Conservation (phyloP, 2,888 invertebrate species). For the Pyrgus malvae region DNA sequence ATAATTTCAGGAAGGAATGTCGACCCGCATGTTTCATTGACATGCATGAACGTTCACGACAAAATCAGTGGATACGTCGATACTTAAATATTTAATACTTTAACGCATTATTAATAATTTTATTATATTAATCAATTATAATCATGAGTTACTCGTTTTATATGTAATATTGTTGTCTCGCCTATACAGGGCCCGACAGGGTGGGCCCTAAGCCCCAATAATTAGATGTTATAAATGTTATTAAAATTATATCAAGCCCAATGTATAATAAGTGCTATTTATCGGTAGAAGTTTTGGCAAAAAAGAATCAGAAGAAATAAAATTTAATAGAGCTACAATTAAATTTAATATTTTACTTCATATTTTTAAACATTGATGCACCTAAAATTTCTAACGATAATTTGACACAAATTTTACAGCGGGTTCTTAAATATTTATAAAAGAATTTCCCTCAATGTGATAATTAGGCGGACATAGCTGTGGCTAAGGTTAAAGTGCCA, state of each 20-base stretch:
- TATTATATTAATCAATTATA: neutral
- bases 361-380: too few species aligned
- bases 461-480: constrained; percentile 60
- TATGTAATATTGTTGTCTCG: constrained; percentile 4
- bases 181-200: constrained; percentile 9
- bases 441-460: constrained; percentile 53
- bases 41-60: constrained; percentile 50
- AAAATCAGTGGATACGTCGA: constrained; percentile 45
- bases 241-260: constrained; percentile 31
- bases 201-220: constrained; percentile 17
- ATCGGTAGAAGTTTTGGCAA: neutral
- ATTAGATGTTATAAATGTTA: constrained; percentile 29
- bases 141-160: constrained; percentile 9
- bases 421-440: constrained; percentile 38
- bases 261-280: constrained; percentile 21
- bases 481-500: constrained; percentile 59
- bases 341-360: too few species aligned
- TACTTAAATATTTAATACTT: constrained; percentile 3
- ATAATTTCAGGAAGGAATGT: constrained; percentile 74
- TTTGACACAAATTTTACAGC: neutral
- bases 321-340: too few species aligned
- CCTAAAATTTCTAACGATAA: constrained; percentile 7
- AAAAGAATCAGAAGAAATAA: too few species aligned
- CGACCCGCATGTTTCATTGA: constrained; percentile 58
- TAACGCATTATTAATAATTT: neutral